A percentile compares a stretch with the other conserved stretches of the same genome.
Evolutionary conservation across 2,888 invertebrate species (phyloP).

Genomic region (Lasioglossum morio): DNA sequence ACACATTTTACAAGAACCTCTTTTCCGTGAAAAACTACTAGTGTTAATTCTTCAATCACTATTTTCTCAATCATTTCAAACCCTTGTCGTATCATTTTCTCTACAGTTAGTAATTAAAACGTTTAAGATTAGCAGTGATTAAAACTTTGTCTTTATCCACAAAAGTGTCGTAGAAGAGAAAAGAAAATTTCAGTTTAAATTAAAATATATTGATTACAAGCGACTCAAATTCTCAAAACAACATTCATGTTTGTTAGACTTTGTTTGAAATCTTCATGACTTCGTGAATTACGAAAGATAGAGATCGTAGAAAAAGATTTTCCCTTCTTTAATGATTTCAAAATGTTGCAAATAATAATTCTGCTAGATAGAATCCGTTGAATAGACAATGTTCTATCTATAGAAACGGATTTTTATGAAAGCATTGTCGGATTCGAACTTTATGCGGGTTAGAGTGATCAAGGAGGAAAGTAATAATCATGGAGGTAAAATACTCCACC

Average conservation of each 20-base stretch:
- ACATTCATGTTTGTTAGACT: too few species aligned
- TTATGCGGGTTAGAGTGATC: background rate
- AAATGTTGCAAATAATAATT: background rate
- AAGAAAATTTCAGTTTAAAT: too few species aligned
- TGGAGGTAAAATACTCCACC: background rate
- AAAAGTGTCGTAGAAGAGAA: too few species aligned
- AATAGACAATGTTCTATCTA: background rate
- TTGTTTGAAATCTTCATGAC: too few species aligned
- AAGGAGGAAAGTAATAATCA: background rate
- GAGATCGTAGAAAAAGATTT: background rate
- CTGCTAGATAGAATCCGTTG: background rate
- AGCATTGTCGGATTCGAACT: background rate
- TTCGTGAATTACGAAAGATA: too few species aligned
- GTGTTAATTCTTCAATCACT: background rate
- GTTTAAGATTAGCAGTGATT: too few species aligned
- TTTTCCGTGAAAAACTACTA: background rate
- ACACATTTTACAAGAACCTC: background rate
- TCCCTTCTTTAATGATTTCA: background rate
- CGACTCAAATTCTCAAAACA: rapidly evolving
- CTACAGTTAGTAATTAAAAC: too few species aligned
- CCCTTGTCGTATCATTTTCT: too few species aligned
- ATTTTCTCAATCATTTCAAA: background rate
- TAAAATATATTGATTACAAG: too few species aligned
- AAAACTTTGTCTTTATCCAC: too few species aligned
- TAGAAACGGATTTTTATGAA: background rate